Evolutionary conservation across 1,140 invertebrate species (phyloP).

Genomic region (Samia ricini): DNA sequence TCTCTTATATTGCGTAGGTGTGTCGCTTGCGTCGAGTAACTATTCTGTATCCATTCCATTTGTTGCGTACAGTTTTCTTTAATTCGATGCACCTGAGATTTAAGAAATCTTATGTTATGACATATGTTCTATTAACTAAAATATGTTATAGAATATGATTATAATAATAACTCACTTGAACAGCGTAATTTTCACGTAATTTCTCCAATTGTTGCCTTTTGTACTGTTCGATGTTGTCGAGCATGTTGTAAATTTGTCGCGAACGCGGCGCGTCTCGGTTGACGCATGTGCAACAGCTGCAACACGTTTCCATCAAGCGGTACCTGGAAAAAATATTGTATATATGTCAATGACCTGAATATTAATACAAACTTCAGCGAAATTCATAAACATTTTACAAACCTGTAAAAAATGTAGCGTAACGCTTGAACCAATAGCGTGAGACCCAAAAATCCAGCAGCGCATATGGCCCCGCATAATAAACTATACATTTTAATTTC

Average conservation of each 20-base stretch:
- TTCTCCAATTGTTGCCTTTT: conserved; percentile 92
- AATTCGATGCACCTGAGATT: conserved; percentile 88
- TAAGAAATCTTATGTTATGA: conserved; percentile 11
- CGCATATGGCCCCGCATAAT: conserved; percentile 87
- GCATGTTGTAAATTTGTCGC: conserved; percentile 89
- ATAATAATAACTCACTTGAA: conserved; percentile 81
- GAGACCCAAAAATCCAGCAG: conserved; percentile 86
- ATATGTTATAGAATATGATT: conserved; percentile 1
- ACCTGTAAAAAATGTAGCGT: conserved; percentile 85
- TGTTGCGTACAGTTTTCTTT: conserved; percentile 95
- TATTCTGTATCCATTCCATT: conserved; percentile 95
- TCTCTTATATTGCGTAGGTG: conserved; percentile 93
- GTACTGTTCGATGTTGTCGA: conserved; percentile 94
- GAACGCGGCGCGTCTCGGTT: conserved; percentile 84
- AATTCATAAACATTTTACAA: conserved; percentile 23
- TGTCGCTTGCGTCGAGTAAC: conserved; percentile 91
- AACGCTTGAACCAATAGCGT: conserved; percentile 88
- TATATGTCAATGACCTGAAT: neutral
- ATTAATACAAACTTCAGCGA: neutral
- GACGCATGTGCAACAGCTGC: conserved; percentile 82
- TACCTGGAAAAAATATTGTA: conserved; percentile 75
- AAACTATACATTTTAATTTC: conserved; percentile 91
- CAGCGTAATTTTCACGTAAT: conserved; percentile 93
- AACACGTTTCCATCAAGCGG: conserved; percentile 80
- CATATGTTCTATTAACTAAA: neutral